Percentiles rank a stretch among this genome's conserved stretches.
Conservation (phyloP, 2,888 invertebrate species). For the Bimastos eiseni region DNA sequence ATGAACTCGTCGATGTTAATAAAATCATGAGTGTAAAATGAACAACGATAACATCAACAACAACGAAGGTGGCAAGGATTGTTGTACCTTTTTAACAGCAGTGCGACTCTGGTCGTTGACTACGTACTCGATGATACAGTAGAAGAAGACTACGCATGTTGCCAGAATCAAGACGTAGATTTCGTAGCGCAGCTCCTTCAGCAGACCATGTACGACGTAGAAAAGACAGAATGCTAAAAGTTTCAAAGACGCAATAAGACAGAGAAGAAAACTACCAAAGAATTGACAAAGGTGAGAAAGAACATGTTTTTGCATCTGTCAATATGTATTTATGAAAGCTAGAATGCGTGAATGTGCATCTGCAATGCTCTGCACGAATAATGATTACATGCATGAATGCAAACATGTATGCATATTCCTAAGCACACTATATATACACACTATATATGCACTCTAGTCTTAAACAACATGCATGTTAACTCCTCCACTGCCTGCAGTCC, state of each 20-base stretch:
- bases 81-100: neutral
- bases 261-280: neutral
- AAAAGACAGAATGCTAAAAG: constrained; percentile 53
- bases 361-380: neutral
- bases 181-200: constrained; percentile 47
- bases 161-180: constrained; percentile 55
- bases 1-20: neutral
- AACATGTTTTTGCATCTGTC: neutral
- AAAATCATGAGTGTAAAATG: neutral
- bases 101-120: constrained; percentile 29
- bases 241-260: too few relatives aligned
- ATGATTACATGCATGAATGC: neutral
- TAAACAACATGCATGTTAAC: too few relatives aligned
- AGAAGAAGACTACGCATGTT: constrained; percentile 51
- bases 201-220: constrained; percentile 55
- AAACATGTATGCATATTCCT: neutral
- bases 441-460: too few relatives aligned
- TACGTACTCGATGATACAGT: constrained; percentile 54
- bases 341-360: neutral
- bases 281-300: neutral
- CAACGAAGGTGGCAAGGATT: neutral
- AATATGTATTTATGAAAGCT: neutral
- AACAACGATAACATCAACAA: neutral
- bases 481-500: too few relatives aligned
- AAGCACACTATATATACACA: too few relatives aligned